A percentile compares a stretch with the other conserved stretches of the same genome.
phyloP scores from a whole-genome alignment of 1,140 invertebrate genomes.

The Scaptomyza hsui region DNA sequence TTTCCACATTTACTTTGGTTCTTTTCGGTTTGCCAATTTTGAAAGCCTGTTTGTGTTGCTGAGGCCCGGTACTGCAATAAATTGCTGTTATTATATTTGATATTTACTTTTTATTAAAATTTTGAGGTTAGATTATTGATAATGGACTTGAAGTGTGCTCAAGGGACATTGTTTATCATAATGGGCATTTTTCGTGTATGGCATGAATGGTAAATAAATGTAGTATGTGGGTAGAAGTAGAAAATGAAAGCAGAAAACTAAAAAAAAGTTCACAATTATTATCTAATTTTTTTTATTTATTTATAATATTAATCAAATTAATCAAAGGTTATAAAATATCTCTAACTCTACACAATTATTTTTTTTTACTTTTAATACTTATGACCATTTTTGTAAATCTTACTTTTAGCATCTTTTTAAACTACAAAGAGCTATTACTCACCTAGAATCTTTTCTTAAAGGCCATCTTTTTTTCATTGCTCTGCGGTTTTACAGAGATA shows the following conservation, averaged over 20 bases:
- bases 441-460: background rate
- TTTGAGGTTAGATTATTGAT: slow-evolving; percentile 41
- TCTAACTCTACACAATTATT: too few species aligned
- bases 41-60: slow-evolving; percentile 1
- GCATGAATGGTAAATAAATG: background rate
- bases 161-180: background rate
- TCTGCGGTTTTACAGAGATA: background rate
- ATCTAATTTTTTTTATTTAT: too few species aligned
- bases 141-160: slow-evolving; percentile 9
- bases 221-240: background rate
- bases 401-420: too few species aligned
- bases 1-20: background rate
- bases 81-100: slow-evolving; percentile 75
- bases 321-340: too few species aligned
- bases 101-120: slow-evolving; percentile 78
- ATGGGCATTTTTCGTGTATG: background rate
- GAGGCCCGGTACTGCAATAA: slow-evolving; percentile 59
- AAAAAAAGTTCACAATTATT: too few species aligned
- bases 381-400: too few species aligned
- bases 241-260: too few species aligned
- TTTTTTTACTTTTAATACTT: too few species aligned
- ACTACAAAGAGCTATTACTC: background rate
- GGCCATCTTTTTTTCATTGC: background rate
- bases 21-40: slow-evolving; percentile 10
- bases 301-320: too few species aligned